Conservation (phyloP, 2,888 invertebrate genomes). For the Ethmia dodecea region DNA sequence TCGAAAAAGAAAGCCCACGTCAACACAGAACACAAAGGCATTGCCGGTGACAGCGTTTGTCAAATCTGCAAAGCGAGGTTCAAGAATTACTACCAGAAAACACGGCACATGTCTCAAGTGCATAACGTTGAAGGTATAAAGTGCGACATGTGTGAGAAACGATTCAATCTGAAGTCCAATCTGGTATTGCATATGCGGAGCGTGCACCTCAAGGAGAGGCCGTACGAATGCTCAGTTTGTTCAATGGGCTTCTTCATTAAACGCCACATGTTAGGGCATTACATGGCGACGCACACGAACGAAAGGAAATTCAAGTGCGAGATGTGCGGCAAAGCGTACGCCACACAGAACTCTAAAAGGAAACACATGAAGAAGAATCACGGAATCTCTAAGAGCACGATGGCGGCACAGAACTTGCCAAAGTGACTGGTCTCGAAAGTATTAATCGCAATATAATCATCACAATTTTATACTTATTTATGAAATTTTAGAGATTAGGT, state of each 20-base stretch:
- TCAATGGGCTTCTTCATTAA: conserved; percentile 67
- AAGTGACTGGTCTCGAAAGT: conserved; percentile 15
- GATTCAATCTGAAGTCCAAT: conserved; percentile 64
- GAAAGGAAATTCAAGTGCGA: conserved; percentile 78
- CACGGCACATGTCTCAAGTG: conserved; percentile 62
- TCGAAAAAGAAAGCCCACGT: conserved; percentile 64
- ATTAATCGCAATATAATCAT: too few species aligned
- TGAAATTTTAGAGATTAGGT: too few species aligned
- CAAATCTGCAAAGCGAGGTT: conserved; percentile 66
- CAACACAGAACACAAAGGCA: conserved; percentile 61
- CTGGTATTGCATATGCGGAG: conserved; percentile 59
- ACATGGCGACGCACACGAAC: conserved; percentile 65
- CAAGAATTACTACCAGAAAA: conserved; percentile 67
- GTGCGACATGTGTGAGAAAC: conserved; percentile 60
- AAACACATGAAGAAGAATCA: conserved; percentile 69
- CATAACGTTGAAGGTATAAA: conserved; percentile 63
- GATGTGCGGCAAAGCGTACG: conserved; percentile 76
- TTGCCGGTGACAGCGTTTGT: conserved; percentile 64
- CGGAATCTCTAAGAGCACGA: conserved; percentile 35
- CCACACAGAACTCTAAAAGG: conserved; percentile 58
- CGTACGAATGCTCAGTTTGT: conserved; percentile 63
- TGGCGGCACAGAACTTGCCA: conserved; percentile 19
- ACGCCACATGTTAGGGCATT: conserved; percentile 67
- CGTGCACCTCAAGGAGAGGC: conserved; percentile 61
- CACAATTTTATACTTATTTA: too few species aligned